phyloP scores from a whole-genome alignment of 1,140 invertebrate species.

The Catajapyx aquilonaris region DNA sequence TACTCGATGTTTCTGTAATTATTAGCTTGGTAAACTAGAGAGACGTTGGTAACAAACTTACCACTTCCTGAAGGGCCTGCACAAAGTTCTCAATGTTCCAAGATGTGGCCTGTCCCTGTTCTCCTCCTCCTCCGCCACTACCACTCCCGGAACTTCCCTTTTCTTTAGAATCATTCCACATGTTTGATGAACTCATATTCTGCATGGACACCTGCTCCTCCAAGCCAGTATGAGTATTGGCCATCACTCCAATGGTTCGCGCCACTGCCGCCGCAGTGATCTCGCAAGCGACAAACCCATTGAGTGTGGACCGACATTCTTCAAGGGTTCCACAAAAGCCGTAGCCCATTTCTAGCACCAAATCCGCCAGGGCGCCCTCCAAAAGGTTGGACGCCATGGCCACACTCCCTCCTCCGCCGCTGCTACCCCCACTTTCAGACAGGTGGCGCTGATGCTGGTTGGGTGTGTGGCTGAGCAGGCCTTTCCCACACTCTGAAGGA shows the following conservation, averaged over 20 bases:
- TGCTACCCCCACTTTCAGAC: conserved; percentile 35
- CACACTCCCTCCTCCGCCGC: neutral
- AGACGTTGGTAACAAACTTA: conserved; percentile 18
- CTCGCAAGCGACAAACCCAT: conserved; percentile 49
- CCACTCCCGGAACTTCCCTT: conserved; percentile 7
- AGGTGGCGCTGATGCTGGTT: conserved; percentile 24
- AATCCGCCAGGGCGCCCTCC: conserved; percentile 50
- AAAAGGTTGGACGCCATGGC: conserved; percentile 23
- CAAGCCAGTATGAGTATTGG: conserved; percentile 49
- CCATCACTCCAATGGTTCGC: conserved; percentile 67
- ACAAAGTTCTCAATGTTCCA: conserved; percentile 91
- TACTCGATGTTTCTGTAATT: neutral
- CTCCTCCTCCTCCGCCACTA: conserved; percentile 16
- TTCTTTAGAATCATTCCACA: conserved; percentile 17
- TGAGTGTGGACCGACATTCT: conserved; percentile 64
- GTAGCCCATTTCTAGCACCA: conserved; percentile 77
- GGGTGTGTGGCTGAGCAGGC: too few relatives aligned
- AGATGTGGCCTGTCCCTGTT: conserved; percentile 26
- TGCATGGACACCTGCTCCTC: conserved; percentile 39
- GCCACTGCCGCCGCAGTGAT: conserved; percentile 60
- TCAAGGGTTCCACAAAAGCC: conserved; percentile 66
- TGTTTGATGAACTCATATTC: conserved; percentile 19
- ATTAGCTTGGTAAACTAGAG: neutral
- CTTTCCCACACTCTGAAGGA: conserved; percentile 36
- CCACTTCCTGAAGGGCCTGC: conserved; percentile 68